Evolutionary conservation across 2,888 invertebrate genomes (phyloP), one percentile per base, ranked within the genome.

Genomic region (Zygaena filipendulae): DNA sequence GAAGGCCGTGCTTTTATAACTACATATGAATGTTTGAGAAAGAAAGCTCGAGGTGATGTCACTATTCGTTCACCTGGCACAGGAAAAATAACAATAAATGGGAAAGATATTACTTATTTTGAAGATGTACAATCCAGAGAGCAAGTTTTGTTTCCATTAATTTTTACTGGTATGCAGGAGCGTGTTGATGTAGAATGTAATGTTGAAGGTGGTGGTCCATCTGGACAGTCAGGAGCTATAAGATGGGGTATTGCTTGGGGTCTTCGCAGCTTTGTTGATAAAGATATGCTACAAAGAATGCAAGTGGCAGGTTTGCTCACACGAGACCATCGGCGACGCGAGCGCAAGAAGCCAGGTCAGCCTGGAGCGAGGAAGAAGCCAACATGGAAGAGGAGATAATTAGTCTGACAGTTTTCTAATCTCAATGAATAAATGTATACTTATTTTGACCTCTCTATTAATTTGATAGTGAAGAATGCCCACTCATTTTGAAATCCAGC

Each of bases 301-400:
- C 85, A 93, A 75, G 60, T 95, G 40, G 93, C 95, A 63, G 97
- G 97, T 21, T 72, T 97, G 33, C 71, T 97, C 25, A 92, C 91
- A 11, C 82, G 84, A 49, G 97, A 95, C 63, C 83, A 81, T 37
- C 81, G 97, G 29, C 74, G 72, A 11, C 84, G 85, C 32, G 97
- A 97, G 69, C 85, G 97, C 44, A 93, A 95, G 86, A 96, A 96
- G 86, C 90, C 89, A 28, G 97, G 96, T 4, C 95, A 95, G 70
- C 87, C 86, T 48, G 91, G 92, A 45, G 95, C 97, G 11, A 87
- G 97, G 49, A 89, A 87, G 59, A 94, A 93, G 63, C 91, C 87
- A 54, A 95, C 95, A 36, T 97, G 97, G 97, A 92, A 91, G 69
- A 94, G 88, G 59, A 87, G 93, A 74, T 93, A 88, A 44, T 39